phyloP scores from a whole-genome alignment of 1,140 invertebrate species.

The Drosophila takahashii region DNA sequence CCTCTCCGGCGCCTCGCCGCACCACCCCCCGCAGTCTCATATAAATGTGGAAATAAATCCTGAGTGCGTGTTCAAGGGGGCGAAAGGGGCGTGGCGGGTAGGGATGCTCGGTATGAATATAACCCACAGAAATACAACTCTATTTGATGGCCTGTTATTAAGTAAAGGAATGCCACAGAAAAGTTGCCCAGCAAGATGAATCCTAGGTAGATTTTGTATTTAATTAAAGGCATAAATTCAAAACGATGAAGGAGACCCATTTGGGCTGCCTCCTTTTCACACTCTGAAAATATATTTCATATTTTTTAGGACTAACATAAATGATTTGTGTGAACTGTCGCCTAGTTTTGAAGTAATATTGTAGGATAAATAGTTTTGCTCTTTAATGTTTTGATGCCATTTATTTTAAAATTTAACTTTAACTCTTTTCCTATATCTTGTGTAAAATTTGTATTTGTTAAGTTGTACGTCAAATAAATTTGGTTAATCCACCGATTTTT shows the following conservation, averaged over 20 bases:
- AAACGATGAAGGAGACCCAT: conserved; percentile 35
- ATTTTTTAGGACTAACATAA: background rate
- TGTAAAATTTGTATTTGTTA: too few relatives aligned
- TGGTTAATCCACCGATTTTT: background rate
- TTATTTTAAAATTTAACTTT: too few relatives aligned
- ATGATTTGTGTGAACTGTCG: background rate
- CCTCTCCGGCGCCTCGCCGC: conserved; percentile 30
- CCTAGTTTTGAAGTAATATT: background rate
- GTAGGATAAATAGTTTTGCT: background rate
- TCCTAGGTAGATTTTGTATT: conserved; percentile 74
- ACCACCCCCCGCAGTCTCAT: conserved; percentile 44
- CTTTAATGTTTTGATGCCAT: background rate
- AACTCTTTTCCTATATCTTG: too few relatives aligned
- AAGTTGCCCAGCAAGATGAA: conserved; percentile 46
- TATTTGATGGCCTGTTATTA: conserved; percentile 76
- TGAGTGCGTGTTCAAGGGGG: conserved; percentile 71
- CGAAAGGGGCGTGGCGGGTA: conserved; percentile 1
- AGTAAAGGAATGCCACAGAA: conserved; percentile 64
- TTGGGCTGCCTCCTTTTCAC: background rate
- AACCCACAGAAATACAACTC: conserved; percentile 64
- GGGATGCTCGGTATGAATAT: conserved; percentile 44
- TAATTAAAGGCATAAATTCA: conserved; percentile 83
- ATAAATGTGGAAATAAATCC: conserved; percentile 83
- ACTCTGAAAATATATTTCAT: background rate
- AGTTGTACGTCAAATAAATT: background rate